These are phyloP conservation scores for Leptocoma aspasia DNA, from an alignment of 2,113 vertebrate species.

Conservation along the genomic window DNA sequence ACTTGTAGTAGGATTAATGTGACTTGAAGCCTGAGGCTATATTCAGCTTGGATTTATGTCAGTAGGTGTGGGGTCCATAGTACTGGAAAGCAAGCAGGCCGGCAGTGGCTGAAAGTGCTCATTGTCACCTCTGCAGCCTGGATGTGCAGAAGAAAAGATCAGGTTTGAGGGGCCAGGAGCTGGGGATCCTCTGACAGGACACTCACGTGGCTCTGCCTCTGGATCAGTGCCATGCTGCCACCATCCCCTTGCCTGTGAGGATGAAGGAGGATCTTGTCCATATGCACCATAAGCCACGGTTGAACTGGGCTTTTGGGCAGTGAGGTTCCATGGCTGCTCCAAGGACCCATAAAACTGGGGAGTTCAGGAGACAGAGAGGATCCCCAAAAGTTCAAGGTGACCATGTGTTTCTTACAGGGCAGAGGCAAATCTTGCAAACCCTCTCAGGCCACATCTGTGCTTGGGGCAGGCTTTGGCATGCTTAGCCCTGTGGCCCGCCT, in stretches of 20 bases:
- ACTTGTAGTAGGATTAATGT: background rate
- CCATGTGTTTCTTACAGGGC: background rate
- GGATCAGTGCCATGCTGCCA: background rate
- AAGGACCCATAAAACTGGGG: background rate
- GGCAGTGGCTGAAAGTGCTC: fast-evolving
- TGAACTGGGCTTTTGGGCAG: background rate
- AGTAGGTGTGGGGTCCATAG: background rate
- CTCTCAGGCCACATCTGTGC: fast-evolving
- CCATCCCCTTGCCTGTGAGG: background rate
- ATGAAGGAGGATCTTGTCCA: background rate
- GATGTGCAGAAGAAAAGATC: background rate
- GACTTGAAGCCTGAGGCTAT: background rate
- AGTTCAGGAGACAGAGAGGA: background rate
- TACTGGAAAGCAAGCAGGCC: background rate
- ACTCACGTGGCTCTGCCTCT: background rate
- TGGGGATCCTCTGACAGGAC: background rate
- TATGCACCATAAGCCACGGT: fast-evolving
- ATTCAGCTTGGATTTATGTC: background rate
- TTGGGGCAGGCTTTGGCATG: background rate
- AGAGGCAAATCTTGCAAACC: background rate
- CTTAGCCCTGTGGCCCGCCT: fast-evolving
- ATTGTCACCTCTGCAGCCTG: fast-evolving
- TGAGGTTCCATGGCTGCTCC: background rate
- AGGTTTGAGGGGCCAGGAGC: background rate
- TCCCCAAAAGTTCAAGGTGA: background rate